Conservation (phyloP, 2,888 invertebrate species). For the Abrostola tripartita region DNA sequence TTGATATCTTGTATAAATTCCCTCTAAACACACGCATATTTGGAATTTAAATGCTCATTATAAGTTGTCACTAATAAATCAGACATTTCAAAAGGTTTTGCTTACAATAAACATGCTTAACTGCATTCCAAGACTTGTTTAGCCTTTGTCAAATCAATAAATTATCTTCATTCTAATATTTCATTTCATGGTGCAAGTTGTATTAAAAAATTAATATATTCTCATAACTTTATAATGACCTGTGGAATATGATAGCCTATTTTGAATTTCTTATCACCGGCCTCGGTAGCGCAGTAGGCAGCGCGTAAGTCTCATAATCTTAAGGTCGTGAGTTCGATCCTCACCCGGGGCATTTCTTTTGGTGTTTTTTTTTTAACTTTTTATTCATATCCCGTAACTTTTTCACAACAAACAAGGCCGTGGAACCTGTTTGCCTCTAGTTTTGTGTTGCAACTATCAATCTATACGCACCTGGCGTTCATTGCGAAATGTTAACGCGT, state of each 20-base stretch:
- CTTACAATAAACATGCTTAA: slow-evolving; percentile 25
- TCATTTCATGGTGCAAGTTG: slow-evolving; percentile 7
- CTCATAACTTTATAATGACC: background rate
- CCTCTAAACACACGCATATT: background rate
- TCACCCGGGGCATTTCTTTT: slow-evolving; percentile 93
- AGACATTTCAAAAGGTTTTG: slow-evolving; percentile 16
- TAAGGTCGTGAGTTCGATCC: slow-evolving; percentile 99
- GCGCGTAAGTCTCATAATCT: slow-evolving; percentile 97
- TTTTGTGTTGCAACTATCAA: slow-evolving; percentile 53
- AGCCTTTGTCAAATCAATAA: slow-evolving; percentile 12
- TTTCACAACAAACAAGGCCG: slow-evolving; percentile 41
- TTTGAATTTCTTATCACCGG: slow-evolving; percentile 56
- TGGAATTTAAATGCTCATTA: slow-evolving; percentile 34
- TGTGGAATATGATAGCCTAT: slow-evolving; percentile 45
- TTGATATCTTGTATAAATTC: background rate
- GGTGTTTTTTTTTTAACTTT: slow-evolving; percentile 34
- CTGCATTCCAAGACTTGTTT: slow-evolving; percentile 31
- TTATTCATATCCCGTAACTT: slow-evolving; percentile 34
- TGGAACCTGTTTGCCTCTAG: slow-evolving; percentile 43
- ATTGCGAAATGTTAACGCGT: slow-evolving; percentile 63
- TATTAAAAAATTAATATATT: background rate
- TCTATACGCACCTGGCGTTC: slow-evolving; percentile 59
- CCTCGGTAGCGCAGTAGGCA: slow-evolving; percentile 96
- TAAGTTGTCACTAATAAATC: slow-evolving; percentile 28
- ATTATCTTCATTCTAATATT: background rate